Percentiles rank a stretch among this genome's conserved stretches.
Conservation (phyloP, 2,113 vertebrate species). For the Chaetorhynchus papuensis region DNA sequence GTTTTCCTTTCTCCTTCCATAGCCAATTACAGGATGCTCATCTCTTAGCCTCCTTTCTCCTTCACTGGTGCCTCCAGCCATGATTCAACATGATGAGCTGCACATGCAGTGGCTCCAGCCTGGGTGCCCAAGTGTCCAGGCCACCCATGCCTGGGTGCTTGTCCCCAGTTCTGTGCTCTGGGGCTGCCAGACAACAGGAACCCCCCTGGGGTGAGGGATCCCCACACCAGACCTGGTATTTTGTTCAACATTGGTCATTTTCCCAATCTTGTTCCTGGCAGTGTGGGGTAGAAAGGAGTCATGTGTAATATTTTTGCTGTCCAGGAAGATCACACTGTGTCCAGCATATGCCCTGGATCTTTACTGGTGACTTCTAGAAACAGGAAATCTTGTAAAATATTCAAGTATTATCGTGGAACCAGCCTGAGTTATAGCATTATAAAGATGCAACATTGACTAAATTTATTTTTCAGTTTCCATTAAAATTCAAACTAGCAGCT, state of each 20-base stretch:
- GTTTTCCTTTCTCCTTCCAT: not conserved
- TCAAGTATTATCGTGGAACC: not conserved
- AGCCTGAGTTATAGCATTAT: not conserved
- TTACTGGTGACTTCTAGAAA: not conserved
- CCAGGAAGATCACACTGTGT: not conserved
- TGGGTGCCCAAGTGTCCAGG: too few relatives aligned
- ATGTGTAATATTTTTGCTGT: not conserved
- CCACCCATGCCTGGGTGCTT: not conserved
- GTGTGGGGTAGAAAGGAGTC: not conserved
- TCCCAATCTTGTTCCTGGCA: not conserved
- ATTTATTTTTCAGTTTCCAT: not conserved
- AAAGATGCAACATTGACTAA: not conserved
- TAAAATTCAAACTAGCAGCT: not conserved
- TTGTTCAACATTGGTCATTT: not conserved
- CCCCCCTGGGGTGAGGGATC: not conserved
- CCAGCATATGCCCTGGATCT: not conserved
- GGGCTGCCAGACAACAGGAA: not conserved
- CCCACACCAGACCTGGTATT: not conserved
- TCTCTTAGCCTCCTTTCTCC: not conserved
- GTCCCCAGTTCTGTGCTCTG: not conserved
- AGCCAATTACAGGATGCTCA: not conserved
- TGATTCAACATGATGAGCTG: rapidly evolving
- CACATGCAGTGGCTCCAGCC: rapidly evolving
- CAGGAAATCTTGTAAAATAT: not conserved
- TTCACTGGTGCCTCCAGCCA: not conserved